Base-by-base conservation (phyloP, 2,888 invertebrate genomes). In the Spicauda simplicius region DNA sequence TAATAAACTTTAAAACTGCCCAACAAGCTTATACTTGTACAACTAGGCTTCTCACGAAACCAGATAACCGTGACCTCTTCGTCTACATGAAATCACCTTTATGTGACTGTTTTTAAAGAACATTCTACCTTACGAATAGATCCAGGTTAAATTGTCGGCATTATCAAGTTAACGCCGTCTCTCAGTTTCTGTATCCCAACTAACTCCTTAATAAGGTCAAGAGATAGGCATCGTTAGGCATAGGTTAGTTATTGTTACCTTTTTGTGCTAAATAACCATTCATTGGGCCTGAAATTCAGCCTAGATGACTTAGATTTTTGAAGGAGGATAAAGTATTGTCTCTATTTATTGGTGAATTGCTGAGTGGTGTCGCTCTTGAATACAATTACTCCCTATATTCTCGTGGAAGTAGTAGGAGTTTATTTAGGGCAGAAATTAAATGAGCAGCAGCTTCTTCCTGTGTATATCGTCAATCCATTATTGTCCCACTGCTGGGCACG, bases 171-270 rank as follows among this genome's bases (percentile, higher is more conserved):
- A 63, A 20, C 30, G 19, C 55, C 55, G 63, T 55, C 63, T 56
- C 55, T 48, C 55, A 63, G 45, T 55, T 30, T 30, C 55, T 61
- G 67, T 70, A 60, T 60, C 61, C 60, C 30, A 57, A 67, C 64
- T 56, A 68, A 67, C 67, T 70, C 56, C 54, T 64, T 70, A 70
- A 70, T 70, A 67, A 61, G 70, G 67, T 70, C 70, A 64, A 68
- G 62, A 48, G 56, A 64, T 18, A 64, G 54, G 55, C 33, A 56
- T 55, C 20, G 56, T 56, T 18, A 64, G 54, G 55, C 33, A 56
- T 55, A n/a, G 50, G 30, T 61, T 19, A 61, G 64, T 50, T 64
- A 56, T 50, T 56, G 55, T 63, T 56, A 41, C 54, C 54, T 54
- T 60, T 53, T 20, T 14, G 20, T 20, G 50, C 7, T 7, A 25